Conservation (phyloP, 2,797 vertebrate genomes). For the Molossus alvarezi region DNA sequence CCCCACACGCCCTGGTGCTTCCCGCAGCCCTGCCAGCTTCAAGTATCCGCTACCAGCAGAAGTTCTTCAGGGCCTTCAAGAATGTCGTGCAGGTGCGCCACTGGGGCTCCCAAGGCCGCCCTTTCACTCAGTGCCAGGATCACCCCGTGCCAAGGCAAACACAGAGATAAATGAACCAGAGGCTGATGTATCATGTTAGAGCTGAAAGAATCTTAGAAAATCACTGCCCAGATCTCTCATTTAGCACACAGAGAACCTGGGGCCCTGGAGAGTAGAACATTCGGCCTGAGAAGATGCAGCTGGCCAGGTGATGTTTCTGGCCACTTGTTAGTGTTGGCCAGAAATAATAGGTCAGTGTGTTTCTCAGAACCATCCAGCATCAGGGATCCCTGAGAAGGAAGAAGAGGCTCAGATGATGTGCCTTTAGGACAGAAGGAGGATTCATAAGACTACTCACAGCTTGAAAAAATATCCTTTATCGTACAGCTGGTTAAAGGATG, state of each 20-base stretch:
- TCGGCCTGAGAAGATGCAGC: constrained; percentile 46
- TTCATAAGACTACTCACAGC: background rate
- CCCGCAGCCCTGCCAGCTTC: background rate
- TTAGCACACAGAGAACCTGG: constrained; percentile 6
- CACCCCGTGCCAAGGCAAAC: constrained; percentile 11
- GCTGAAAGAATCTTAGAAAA: constrained; percentile 40
- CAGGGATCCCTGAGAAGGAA: background rate
- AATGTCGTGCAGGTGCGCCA: background rate
- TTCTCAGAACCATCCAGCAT: background rate
- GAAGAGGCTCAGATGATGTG: background rate
- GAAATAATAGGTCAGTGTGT: constrained; percentile 14
- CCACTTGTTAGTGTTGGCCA: constrained; percentile 22
- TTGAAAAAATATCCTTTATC: background rate
- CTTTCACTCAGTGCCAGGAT: background rate
- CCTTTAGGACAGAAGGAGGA: background rate
- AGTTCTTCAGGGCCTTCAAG: background rate
- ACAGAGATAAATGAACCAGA: background rate
- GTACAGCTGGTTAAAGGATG: no score
- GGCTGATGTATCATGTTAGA: constrained; percentile 23
- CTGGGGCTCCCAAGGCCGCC: background rate
- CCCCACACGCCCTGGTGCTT: background rate
- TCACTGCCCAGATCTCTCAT: background rate
- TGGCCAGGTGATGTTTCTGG: background rate
- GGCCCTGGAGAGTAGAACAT: background rate
- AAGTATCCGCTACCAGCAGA: background rate